Conservation (phyloP, 2,113 vertebrate genomes). For the Muscicapa adusta region DNA sequence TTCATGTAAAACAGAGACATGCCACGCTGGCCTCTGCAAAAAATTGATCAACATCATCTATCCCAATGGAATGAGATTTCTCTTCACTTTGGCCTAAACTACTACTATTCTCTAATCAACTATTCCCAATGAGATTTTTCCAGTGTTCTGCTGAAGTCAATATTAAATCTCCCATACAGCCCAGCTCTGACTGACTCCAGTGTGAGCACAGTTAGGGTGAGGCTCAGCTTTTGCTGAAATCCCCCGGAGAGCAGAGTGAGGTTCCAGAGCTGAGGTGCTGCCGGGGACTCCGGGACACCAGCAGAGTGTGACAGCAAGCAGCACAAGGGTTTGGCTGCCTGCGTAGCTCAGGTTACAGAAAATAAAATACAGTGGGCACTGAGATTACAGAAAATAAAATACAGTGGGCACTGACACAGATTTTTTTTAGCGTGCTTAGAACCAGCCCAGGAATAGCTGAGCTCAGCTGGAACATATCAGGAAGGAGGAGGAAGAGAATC, state of each 20-base stretch:
- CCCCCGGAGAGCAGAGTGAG: not conserved
- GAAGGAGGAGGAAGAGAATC: slow-evolving; percentile 60
- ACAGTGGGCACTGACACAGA: not conserved
- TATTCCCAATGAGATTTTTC: slow-evolving; percentile 61
- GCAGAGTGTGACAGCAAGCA: not conserved
- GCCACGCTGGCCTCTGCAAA: slow-evolving; percentile 49
- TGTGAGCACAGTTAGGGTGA: not conserved
- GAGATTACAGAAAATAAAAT: not conserved
- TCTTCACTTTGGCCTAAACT: slow-evolving; percentile 40
- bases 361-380: not conserved
- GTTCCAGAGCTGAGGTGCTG: not conserved
- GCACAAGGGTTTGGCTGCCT: not conserved
- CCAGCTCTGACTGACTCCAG: not conserved
- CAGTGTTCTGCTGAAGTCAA: slow-evolving; percentile 25
- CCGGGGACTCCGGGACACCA: not conserved
- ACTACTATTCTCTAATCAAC: slow-evolving; percentile 59
- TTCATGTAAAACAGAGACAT: slow-evolving; percentile 59
- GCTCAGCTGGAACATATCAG: slow-evolving; percentile 48
- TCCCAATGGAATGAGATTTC: slow-evolving; percentile 63
- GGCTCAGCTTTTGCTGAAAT: not conserved
- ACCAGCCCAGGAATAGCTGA: slow-evolving; percentile 45
- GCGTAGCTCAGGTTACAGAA: not conserved
- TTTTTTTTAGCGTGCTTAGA: slow-evolving; percentile 28
- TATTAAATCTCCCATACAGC: not conserved
- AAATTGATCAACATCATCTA: slow-evolving; percentile 65